Percentiles rank a stretch among this genome's conserved stretches.
These are phyloP conservation scores for Scyliorhinus canicula DNA, from an alignment of 2,797 vertebrate genomes.

Conservation along the genomic window DNA sequence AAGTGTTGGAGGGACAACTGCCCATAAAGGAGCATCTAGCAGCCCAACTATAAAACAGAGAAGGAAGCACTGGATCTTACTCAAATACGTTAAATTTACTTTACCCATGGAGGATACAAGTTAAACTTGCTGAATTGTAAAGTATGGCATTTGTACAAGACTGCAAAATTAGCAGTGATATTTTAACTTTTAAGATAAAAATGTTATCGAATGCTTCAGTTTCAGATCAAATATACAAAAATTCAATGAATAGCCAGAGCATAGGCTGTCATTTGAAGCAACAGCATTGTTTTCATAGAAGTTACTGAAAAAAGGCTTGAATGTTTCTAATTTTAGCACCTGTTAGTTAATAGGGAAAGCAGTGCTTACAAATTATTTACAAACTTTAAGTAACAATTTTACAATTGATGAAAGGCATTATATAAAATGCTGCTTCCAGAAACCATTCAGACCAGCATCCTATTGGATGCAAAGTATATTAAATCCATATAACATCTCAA, in stretches of 20 bases:
- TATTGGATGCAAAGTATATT: not conserved
- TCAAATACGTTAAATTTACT: not conserved
- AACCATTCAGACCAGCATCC: not conserved
- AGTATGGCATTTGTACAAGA: not conserved
- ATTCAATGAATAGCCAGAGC: not conserved
- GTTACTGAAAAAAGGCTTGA: not conserved
- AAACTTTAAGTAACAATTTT: not conserved
- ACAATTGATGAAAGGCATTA: not conserved
- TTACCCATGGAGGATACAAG: not conserved
- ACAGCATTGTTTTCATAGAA: not conserved
- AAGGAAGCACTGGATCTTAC: not conserved
- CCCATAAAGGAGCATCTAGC: not conserved
- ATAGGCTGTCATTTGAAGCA: not conserved
- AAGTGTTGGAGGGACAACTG: not conserved
- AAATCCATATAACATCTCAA: not conserved
- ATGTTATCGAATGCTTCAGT: not conserved
- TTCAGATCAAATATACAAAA: not conserved
- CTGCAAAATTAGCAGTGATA: not conserved
- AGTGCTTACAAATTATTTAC: not conserved
- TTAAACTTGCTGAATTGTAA: not conserved
- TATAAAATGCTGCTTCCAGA: not conserved
- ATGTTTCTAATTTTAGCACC: not conserved
- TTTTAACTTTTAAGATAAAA: not conserved
- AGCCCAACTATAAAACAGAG: not conserved
- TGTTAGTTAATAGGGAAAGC: not conserved